Base-by-base conservation (phyloP, 2,888 invertebrate genomes). In the Meandrusa payeni region DNA sequence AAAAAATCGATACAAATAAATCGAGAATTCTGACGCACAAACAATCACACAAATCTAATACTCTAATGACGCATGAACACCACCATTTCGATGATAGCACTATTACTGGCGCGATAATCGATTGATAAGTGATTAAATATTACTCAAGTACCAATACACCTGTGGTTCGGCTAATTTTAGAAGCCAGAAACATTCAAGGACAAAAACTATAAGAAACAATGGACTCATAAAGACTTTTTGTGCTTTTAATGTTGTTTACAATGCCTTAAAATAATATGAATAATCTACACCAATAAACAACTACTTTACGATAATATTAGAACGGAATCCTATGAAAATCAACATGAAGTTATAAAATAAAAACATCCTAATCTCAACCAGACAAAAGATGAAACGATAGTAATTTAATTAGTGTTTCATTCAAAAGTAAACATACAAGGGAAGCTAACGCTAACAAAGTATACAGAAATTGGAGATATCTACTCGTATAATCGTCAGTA, bases 41-140 rank as follows among this genome's bases (percentile, higher is more conserved):
- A 41, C 31, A 7, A 10, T 6, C 15, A 19, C 22, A 29, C 38
- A 27, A 55, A 63, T 64, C 53, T 57, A 62, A 60, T 62, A 63
- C 60, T 60, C 54, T 48, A 52, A 41, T 63, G 62, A 68, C 64
- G 60, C 57, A 63, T 55, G 46, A 43, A 46, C 28, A 40, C 27
- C 28, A 28, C 29, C 12, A 11, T 29, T 24, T 36, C 10, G 23
- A 5, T 13, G 12, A 41, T 47, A 51, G 34, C 38, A 45, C 46
- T 51, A 46, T 42, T 38, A 51, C 44, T 37, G 39, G 12, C 43
- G 22, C 46, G 42, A 51, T 55, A 53, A 48, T 42, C 41, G 47
- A 54, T 48, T 41, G 47, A 52, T 47, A 47, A 19, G 26, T 23
- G 39, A 41, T 41, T 43, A 38, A 34, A 41, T 40, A 34, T 31